A percentile compares a stretch with the other conserved stretches of the same genome.
Evolutionary conservation across 2,113 vertebrate genomes (phyloP).

Genomic region (Odontesthes bonariensis): DNA sequence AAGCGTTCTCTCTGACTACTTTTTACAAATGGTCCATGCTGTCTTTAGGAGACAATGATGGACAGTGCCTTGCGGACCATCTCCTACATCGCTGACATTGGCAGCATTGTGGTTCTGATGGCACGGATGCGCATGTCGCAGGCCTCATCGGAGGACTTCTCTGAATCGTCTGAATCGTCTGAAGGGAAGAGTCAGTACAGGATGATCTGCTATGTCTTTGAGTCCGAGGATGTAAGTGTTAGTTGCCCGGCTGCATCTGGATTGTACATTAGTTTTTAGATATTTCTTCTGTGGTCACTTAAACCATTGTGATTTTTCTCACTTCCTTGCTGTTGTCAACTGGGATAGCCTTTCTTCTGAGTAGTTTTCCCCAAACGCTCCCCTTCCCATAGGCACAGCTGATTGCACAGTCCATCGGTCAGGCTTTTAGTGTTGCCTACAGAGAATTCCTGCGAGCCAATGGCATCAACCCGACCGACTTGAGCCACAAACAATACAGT

Average conservation of each 20-base stretch:
- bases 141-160: slow-evolving; percentile 91
- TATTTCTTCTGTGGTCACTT: slow-evolving; percentile 5
- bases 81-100: slow-evolving; percentile 98
- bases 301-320: slow-evolving; percentile 36
- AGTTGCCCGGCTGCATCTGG: too few species aligned
- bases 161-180: slow-evolving; percentile 90
- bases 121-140: slow-evolving; percentile 92
- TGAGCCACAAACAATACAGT: slow-evolving; percentile 99
- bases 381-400: slow-evolving; percentile 89
- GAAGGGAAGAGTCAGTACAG: slow-evolving; percentile 94
- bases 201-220: slow-evolving; percentile 98
- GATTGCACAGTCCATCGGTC: slow-evolving; percentile 98
- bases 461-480: slow-evolving; percentile 97
- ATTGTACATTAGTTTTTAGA: slow-evolving; percentile 5
- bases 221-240: slow-evolving; percentile 96
- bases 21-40: neutral
- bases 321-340: slow-evolving; percentile 44
- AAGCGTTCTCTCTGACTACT: neutral
- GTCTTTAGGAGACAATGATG: slow-evolving; percentile 94
- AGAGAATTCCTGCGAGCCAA: slow-evolving; percentile 98
- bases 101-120: slow-evolving; percentile 97
- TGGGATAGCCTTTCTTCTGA: slow-evolving; percentile 55
- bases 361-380: slow-evolving; percentile 45
- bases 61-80: slow-evolving; percentile 97
- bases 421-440: slow-evolving; percentile 99